Base-by-base conservation (phyloP, 53 echinoderm and acorn worm genomes). In the Pentamera pediparva region DNA sequence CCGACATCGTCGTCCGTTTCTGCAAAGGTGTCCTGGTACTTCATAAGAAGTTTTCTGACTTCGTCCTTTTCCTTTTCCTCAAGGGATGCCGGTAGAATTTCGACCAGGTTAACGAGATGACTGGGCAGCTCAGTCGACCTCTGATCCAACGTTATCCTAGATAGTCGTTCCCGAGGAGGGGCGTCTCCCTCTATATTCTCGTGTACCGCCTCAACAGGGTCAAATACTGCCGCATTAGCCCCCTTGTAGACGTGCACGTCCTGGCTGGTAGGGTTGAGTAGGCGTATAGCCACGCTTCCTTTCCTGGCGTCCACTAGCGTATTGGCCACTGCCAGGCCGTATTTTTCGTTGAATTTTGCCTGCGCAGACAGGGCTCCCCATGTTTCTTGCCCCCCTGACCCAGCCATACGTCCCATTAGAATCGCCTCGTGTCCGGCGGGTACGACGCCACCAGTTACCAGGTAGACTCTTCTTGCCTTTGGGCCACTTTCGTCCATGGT, bases 21-120 rank as follows among this genome's bases (percentile, higher is more conserved):
- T 5, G 89, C 77, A 59, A 89, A 85, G 2, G 81, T 82, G 67
- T 85, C 78, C 38, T 62, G 57, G 38, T 59, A 81, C 12, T 72
- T 59, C 0, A 28, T 43, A 13, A 89, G 75, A 19, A 85, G 54
- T 2, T 10, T 37, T 5, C 52, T 69, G 9, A 85, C 69, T 45
- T 82, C 35, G 19, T 26, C 19, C 37, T 76, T 35, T 43, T 78
- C 43, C n/a, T 52, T 2, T 0, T 48, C 39, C 17, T 48, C 32
- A 5, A 84, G 39, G 26, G 26, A 48, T 0, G 0, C 40, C 2
- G 24, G 19, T 0, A 56, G 34, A 49, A 32, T 37, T 0, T 24
- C 32, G 31, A 37, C 43, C 3, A 83, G 39, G 6, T 83, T 70
- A 5, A 13, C 45, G 12, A 76, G 33, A 37, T 76, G 76, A 5